phyloP scores from a whole-genome alignment of 2,888 invertebrate genomes.

The Diadegma fenestrale region DNA sequence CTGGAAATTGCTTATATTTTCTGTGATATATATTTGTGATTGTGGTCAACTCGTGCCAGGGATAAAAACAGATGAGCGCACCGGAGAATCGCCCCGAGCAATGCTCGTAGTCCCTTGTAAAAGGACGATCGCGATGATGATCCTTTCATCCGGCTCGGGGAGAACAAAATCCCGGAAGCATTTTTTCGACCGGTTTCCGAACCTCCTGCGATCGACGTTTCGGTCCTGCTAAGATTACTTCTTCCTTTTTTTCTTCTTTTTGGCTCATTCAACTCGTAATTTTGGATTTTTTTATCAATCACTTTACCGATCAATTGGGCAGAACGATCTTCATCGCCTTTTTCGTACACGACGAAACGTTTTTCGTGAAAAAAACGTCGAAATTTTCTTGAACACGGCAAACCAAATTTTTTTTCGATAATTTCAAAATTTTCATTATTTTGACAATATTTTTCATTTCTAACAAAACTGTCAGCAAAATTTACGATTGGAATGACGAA shows the following conservation, averaged over 20 bases:
- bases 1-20: slow-evolving; percentile 1
- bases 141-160: slow-evolving; percentile 37
- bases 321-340: slow-evolving; percentile 22
- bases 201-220: slow-evolving; percentile 30
- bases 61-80: slow-evolving; percentile 22
- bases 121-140: slow-evolving; percentile 45
- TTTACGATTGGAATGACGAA: too few species aligned
- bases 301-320: slow-evolving; percentile 41
- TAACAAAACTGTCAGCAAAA: too few species aligned
- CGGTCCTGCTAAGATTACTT: slow-evolving; percentile 36
- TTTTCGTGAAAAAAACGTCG: too few species aligned
- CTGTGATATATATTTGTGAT: neutral
- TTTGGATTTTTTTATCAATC: slow-evolving; percentile 24
- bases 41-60: neutral
- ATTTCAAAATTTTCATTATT: too few species aligned
- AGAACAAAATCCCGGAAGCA: slow-evolving; percentile 62
- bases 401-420: too few species aligned
- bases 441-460: too few species aligned
- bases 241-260: slow-evolving; percentile 29
- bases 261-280: slow-evolving; percentile 12
- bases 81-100: slow-evolving; percentile 36
- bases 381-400: too few species aligned
- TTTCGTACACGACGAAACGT: neutral
- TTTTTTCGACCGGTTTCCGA: slow-evolving; percentile 59
- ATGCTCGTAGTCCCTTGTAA: slow-evolving; percentile 35